Evolutionary conservation across 2,797 vertebrate species (phyloP), one percentile per base, ranked within the genome.

Genomic region (Sebastes itinus): DNA sequence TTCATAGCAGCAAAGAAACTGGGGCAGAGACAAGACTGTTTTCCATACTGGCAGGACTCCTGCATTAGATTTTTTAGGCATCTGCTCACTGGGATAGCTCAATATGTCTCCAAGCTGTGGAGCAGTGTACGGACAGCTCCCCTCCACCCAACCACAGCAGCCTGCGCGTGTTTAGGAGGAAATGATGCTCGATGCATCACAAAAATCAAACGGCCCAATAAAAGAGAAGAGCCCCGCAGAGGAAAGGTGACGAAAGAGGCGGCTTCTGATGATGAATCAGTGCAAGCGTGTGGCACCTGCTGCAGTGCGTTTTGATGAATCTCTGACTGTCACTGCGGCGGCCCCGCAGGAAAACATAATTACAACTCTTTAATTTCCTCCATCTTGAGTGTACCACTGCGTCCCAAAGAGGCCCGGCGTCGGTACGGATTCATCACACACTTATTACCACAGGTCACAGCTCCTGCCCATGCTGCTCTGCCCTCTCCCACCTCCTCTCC

Each of bases 331-430:
- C 81, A 75, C 55, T 49, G 78, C 59, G 8, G 77, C 62, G 69
- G 66, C 81, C 86, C 78, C 80, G 69, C 72, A 87, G 87, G 89
- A 92, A 85, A 86, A 86, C 59, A 86, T 85, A 89, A 90, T 91
- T 88, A 89, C 77, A 88, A 69, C 75, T 76, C 81, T 92, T 83
- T 92, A 89, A 91, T 92, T 92, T 90, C 72, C 69, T 74, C 82
- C 77, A 81, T 90, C 83, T 87, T 81, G 82, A 81, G 70, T 61
- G 69, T 73, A 67, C 64, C 73, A 71, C 77, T 80, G 86, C 30
- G 58, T 84, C 61, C 73, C 66, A 67, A 68, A 30, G 76, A 84
- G 81, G 56, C 27, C 20, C n/a, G 4, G 61, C 7, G 42, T 81
- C 77, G 71, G 59, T 82, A 72, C 14, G 68, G 82, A 91, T 87